These are phyloP conservation scores for Aleadryas rufinucha DNA, from an alignment of 2,113 vertebrate genomes.

Conservation along the genomic window DNA sequence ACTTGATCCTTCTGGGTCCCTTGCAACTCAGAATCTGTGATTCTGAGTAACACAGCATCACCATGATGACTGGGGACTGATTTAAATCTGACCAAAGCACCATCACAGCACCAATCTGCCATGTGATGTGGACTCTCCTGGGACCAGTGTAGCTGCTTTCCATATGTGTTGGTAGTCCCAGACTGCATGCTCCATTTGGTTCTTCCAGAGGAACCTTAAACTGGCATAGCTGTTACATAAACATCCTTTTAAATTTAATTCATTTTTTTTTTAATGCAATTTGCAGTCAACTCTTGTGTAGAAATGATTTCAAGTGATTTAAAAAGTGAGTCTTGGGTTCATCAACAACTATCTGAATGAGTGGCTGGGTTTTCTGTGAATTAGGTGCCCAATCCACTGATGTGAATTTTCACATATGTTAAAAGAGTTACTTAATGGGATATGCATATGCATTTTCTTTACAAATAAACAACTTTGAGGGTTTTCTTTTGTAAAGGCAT, in stretches of 20 bases:
- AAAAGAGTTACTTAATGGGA: not conserved
- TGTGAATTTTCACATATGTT: not conserved
- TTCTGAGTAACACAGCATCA: not conserved
- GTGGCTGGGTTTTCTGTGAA: not conserved
- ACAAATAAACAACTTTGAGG: not conserved
- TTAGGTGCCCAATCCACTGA: not conserved
- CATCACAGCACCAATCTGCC: not conserved
- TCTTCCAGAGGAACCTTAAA: not conserved
- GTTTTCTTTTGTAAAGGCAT: not conserved
- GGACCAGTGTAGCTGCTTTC: not conserved
- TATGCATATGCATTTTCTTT: not conserved
- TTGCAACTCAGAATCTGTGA: not conserved
- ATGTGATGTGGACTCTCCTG: not conserved
- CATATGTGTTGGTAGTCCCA: not conserved
- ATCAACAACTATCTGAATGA: not conserved
- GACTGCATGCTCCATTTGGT: not conserved
- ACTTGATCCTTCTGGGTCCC: not conserved
- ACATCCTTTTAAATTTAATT: not conserved
- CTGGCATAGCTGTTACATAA: not conserved
- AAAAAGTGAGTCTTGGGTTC: not conserved
- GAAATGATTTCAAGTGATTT: not conserved
- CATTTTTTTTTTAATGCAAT: not conserved
- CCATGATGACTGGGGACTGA: not conserved
- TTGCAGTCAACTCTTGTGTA: not conserved
- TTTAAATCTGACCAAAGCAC: not conserved